Conservation (phyloP, 2,797 vertebrate genomes). For the Ispidina lecontei region DNA sequence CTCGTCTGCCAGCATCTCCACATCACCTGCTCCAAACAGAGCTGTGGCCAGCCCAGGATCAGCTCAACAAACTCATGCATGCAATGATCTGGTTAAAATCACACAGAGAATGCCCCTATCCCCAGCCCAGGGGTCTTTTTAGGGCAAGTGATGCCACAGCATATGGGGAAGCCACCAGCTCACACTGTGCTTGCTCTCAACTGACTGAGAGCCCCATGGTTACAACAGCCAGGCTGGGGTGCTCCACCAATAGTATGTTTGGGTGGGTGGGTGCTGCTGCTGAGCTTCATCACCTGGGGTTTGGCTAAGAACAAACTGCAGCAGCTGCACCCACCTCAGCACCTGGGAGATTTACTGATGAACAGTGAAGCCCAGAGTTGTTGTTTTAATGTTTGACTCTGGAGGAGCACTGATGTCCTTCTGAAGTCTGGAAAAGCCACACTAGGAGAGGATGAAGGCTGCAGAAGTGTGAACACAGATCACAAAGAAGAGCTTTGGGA, state of each 20-base stretch:
- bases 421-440: not conserved
- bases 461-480: not conserved
- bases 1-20: not conserved
- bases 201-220: rapidly evolving
- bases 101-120: not conserved
- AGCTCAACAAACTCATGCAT: not conserved
- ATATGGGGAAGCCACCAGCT: not conserved
- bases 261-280: not conserved
- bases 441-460: not conserved
- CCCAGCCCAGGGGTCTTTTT: not conserved
- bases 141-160: not conserved
- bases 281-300: not conserved
- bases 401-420: not conserved
- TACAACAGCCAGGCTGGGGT: not conserved
- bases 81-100: not conserved
- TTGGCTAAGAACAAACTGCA: not conserved
- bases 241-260: not conserved
- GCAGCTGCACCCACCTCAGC: not conserved
- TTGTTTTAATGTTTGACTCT: not conserved
- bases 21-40: not conserved
- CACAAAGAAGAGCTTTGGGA: not conserved
- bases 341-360: not conserved
- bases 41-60: not conserved
- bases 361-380: not conserved
- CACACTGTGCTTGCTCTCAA: not conserved